These are phyloP conservation scores for Sinella curviseta DNA, from an alignment of 1,140 invertebrate genomes.

Conservation along the genomic window DNA sequence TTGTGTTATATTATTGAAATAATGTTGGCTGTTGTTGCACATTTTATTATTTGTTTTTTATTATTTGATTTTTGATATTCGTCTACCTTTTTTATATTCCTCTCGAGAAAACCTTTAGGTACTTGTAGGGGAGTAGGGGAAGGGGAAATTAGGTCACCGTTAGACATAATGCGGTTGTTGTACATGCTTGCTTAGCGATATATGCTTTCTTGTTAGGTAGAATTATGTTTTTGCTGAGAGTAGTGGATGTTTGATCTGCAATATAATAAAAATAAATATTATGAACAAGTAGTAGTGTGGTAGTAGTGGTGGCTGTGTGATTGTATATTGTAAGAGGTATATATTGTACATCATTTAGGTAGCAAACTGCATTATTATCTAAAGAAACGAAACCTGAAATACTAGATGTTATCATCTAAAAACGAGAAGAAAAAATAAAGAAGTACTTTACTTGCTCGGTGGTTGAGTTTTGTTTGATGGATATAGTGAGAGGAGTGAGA, in stretches of 20 bases:
- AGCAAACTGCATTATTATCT: too few species aligned
- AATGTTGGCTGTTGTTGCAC: too few species aligned
- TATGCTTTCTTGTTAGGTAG: neutral
- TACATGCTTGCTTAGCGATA: neutral
- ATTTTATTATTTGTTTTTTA: neutral
- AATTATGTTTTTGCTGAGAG: neutral
- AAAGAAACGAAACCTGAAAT: neutral
- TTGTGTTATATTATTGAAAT: too few species aligned
- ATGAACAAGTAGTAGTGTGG: too few species aligned
- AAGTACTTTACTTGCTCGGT: neutral
- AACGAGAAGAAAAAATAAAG: neutral
- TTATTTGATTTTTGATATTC: neutral
- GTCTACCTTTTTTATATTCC: neutral
- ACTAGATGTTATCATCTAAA: neutral
- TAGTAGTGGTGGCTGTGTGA: neutral
- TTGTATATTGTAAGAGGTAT: neutral
- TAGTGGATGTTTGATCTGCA: neutral
- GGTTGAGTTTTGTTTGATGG: neutral
- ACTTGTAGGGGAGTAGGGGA: neutral
- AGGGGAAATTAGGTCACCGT: neutral
- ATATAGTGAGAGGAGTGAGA: too few species aligned
- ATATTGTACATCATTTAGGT: too few species aligned
- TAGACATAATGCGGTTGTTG: neutral
- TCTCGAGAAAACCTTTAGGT: neutral
- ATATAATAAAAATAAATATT: too few species aligned